Conservation (phyloP, 2,113 vertebrate species). For the Ictidomys tridecemlineatus region DNA sequence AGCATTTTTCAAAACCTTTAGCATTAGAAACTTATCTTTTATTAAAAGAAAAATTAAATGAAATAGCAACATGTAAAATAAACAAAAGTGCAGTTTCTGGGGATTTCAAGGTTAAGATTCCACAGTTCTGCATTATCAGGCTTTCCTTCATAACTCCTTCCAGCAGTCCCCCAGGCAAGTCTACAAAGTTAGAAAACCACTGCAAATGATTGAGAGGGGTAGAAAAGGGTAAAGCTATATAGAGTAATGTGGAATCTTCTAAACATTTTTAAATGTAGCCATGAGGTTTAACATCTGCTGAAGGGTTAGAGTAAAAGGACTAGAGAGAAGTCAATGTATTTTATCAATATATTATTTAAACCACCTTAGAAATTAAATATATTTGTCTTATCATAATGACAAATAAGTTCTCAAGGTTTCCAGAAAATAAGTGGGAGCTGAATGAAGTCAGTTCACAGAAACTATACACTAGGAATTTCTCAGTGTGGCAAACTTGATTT, state of each 20-base stretch:
- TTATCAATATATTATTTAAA: background rate
- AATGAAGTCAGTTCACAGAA: background rate
- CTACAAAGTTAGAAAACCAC: background rate
- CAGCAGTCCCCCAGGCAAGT: background rate
- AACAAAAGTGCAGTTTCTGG: background rate
- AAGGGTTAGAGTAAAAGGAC: background rate
- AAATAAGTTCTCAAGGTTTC: background rate
- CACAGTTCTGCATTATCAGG: background rate
- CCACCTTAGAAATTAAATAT: background rate
- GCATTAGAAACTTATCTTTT: background rate
- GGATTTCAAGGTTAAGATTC: background rate
- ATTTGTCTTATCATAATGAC: background rate
- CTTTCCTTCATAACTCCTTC: background rate
- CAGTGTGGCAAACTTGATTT: background rate
- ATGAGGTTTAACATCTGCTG: background rate
- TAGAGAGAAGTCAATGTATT: background rate
- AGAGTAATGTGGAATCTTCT: background rate
- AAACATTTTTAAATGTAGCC: background rate
- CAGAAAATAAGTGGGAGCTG: background rate
- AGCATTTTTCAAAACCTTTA: background rate
- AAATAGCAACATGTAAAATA: background rate
- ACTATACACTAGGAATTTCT: background rate
- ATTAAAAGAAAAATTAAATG: constrained; percentile 5
- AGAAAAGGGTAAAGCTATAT: background rate
- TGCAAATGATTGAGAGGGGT: background rate